Evolutionary conservation across 2,888 invertebrate genomes (phyloP).

Genomic region (Antheraea yamamai): DNA sequence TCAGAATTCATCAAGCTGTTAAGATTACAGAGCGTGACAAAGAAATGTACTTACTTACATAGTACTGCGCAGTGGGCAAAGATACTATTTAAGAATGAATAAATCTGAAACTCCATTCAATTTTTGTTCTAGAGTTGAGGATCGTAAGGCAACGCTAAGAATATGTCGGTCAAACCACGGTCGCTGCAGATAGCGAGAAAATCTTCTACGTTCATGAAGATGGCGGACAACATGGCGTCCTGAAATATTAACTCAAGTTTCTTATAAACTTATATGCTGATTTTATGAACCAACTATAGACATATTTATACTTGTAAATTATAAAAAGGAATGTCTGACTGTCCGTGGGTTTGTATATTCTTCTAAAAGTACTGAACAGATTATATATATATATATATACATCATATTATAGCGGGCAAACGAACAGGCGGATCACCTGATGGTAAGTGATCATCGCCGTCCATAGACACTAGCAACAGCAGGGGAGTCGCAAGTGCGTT

Average conservation of each 20-base stretch:
- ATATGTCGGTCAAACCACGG: constrained; percentile 80
- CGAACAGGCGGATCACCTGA: too few relatives aligned
- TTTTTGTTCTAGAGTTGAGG: constrained; percentile 43
- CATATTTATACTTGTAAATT: not conserved
- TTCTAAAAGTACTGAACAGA: too few relatives aligned
- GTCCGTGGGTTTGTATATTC: too few relatives aligned
- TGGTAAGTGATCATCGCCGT: too few relatives aligned
- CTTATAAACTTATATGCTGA: not conserved
- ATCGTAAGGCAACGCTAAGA: constrained; percentile 68
- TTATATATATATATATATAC: too few relatives aligned
- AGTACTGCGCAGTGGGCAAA: not conserved
- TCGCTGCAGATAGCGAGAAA: constrained; percentile 64
- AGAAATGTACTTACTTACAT: not conserved
- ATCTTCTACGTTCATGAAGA: constrained; percentile 29
- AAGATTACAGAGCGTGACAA: too few relatives aligned
- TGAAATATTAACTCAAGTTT: constrained; percentile 10
- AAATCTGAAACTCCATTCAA: constrained; percentile 36
- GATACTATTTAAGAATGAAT: not conserved
- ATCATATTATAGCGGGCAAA: too few relatives aligned
- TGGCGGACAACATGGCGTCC: constrained; percentile 32
- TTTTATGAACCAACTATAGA: not conserved
- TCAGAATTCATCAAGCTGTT: too few relatives aligned
- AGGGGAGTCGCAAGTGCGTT: too few relatives aligned
- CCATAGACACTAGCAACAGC: too few relatives aligned
- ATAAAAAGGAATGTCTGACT: too few relatives aligned